Base-by-base conservation (phyloP, 2,888 invertebrate genomes). In the Xanthia togata region DNA sequence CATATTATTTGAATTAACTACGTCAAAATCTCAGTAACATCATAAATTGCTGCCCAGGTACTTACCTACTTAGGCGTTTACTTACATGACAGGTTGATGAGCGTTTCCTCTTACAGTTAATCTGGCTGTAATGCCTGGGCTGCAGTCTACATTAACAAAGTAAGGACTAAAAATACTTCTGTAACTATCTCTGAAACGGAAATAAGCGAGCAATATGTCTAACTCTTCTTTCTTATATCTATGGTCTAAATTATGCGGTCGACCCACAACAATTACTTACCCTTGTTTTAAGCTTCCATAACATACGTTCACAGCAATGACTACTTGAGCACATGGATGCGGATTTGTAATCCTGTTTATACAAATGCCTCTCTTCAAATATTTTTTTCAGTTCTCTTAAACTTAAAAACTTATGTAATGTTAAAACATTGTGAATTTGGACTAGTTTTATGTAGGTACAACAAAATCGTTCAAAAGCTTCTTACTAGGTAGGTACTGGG, bases 1-100 rank as follows among this genome's bases (percentile, higher is more conserved):
- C 53, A 78, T 64, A 70, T n/a, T n/a, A n/a, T 77, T 81, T 64
- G 59, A 81, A 78, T 83, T 68, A 83, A 82, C 62, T 47, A 60
- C 67, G 60, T 71, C 64, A 71, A 79, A 73, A 70, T 68, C n/a
- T n/a, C n/a, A n/a, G n/a, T n/a, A n/a, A n/a, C n/a, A n/a, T n/a
- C n/a, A n/a, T n/a, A n/a, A n/a, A n/a, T n/a, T n/a, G n/a, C n/a
- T n/a, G n/a, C n/a, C n/a, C n/a, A n/a, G n/a, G n/a, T n/a, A n/a
- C n/a, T n/a, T n/a, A n/a, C n/a, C n/a, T n/a, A 31, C 31, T 31
- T 31, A 31, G 82, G 84, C 84, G 84, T 69, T 65, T 62, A 75
- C 69, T 84, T 63, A 55, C 69, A 70, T 70, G 84, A 75, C 68
- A 75, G 63, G 63, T 75, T 82, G 74, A 75, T 69, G 53, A 69